Base-by-base conservation (phyloP, 2,113 vertebrate species). In the Miniopterus natalensis region DNA sequence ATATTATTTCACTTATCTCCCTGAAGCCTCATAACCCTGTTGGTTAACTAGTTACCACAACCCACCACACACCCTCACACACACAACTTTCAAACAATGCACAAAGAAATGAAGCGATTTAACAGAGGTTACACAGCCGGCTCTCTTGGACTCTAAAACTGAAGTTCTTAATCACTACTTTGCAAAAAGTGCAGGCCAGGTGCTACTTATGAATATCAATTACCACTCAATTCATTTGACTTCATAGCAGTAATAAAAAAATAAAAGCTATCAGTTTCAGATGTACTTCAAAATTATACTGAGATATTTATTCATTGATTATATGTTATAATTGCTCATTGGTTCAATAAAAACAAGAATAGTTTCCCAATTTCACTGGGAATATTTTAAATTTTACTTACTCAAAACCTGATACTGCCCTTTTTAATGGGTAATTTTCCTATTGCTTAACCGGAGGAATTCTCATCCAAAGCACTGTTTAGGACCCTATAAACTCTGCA, bases 341-440 rank as follows among this genome's bases (percentile, higher is more conserved):
- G n/a, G 8, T 49, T 84, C 81, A 57, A 10, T 45, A 90, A 78
- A 92, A 95, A 49, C 20, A 90, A 79, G 47, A 92, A 75, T 14
- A 55, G 59, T 74, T 53, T 71, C 40, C 36, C 20, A 77, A 15
- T 86, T 75, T 70, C 25, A 49, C 9, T 66, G 25, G 40, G 13
- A 1, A 45, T 55, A n/a, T 45, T 81, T 74, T 47, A 96, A 86
- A 55, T 31, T 81, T 59, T 53, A 73, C 15, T 63, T 51, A 93
- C 40, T 81, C 29, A 73, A 79, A 92, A 88, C 27, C 9, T 61
- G 49, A 71, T 45, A 23, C 27, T 80, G 23, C 5, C 45, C 10
- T 53, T 85, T 73, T 74, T 31, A n/a, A 61, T 47, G 17, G 31
- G 4, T 61, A 23, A 53, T 88, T 83, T 91, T 87, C 25, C 15